A percentile compares a stretch with the other conserved stretches of the same genome.
phyloP scores from a whole-genome alignment of 2,888 invertebrate genomes.

The Eilema sororculum region DNA sequence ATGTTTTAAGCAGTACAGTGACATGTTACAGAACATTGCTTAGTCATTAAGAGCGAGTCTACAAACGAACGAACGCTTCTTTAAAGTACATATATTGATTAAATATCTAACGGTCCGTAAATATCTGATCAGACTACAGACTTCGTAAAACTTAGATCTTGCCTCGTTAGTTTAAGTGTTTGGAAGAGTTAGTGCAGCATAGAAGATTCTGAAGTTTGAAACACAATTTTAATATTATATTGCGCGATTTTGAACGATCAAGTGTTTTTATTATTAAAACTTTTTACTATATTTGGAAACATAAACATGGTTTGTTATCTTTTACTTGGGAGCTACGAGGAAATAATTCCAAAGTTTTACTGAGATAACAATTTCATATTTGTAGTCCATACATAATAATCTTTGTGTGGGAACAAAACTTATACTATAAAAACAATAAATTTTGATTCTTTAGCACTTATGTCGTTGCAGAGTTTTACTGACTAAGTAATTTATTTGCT shows the following conservation, averaged over 20 bases:
- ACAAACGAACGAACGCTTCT: background rate
- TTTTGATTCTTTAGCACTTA: background rate
- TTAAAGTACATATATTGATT: background rate
- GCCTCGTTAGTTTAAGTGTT: background rate
- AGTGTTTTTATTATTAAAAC: too few species aligned
- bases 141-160: background rate
- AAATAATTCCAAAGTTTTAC: too few species aligned
- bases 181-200: background rate
- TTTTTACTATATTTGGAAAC: too few species aligned
- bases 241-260: too few species aligned
- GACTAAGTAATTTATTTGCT: background rate
- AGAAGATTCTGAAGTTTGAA: background rate
- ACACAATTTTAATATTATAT: background rate
- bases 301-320: too few species aligned
- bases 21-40: slow-evolving; percentile 12
- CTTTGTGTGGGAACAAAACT: too few species aligned
- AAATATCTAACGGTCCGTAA: background rate
- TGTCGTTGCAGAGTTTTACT: background rate
- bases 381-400: too few species aligned
- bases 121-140: background rate
- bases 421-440: too few species aligned
- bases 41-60: background rate
- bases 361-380: too few species aligned
- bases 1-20: slow-evolving; percentile 9
- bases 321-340: too few species aligned